Conservation (phyloP, 2,113 vertebrate genomes). For the Bagarius yarrelli region DNA sequence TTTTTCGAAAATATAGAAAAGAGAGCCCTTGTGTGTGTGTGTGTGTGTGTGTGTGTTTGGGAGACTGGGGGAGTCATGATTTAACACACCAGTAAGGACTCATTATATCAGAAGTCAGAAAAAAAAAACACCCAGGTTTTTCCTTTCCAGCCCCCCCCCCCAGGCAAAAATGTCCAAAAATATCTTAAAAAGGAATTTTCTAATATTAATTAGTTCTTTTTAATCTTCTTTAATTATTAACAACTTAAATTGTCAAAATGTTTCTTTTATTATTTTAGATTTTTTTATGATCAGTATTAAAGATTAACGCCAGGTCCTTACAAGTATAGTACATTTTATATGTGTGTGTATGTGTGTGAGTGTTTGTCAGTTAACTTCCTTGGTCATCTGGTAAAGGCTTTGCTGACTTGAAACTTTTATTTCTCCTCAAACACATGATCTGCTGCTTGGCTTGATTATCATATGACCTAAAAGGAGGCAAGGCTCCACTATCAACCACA, state of each 20-base stretch:
- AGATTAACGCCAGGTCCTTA: background rate
- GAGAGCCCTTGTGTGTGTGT: too few relatives aligned
- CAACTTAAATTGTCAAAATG: background rate
- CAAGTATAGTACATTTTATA: background rate
- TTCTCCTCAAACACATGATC: constrained; percentile 23
- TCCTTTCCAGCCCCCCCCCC: too few relatives aligned
- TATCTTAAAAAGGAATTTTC: too few relatives aligned
- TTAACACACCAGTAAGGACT: background rate
- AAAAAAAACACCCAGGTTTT: too few relatives aligned
- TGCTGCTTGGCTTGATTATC: constrained; percentile 21
- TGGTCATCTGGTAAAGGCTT: background rate
- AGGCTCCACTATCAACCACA: too few relatives aligned
- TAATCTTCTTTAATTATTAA: background rate
- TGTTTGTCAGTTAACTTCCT: background rate
- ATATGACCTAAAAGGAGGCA: constrained; percentile 9
- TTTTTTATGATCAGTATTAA: background rate
- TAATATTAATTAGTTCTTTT: background rate
- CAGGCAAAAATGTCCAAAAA: too few relatives aligned
- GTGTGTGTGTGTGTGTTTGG: background rate
- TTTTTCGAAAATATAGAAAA: background rate
- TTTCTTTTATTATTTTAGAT: background rate
- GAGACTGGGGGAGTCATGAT: background rate
- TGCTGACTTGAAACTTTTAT: constrained; percentile 11
- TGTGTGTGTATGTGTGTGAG: background rate
- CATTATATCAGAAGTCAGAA: too few relatives aligned